Base-by-base conservation (phyloP, 2,113 vertebrate species). In the Sinocyclocheilus anophthalmus region DNA sequence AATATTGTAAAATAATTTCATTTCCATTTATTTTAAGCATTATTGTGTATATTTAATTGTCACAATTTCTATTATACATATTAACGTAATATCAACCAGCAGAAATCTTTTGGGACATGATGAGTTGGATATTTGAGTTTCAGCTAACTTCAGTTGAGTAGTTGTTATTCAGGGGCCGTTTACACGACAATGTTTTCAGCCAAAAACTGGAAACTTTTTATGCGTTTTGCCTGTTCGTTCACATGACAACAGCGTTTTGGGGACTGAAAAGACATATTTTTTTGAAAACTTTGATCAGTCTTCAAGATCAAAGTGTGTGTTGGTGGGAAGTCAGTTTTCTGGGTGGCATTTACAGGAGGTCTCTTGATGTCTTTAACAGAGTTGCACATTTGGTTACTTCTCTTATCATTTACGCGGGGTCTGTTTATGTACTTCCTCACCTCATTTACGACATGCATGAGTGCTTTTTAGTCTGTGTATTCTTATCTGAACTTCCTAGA, bases 291-390 rank as follows among this genome's bases (percentile, higher is more conserved):
- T 30, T 30, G 30, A 30, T 30, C 30, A 30, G 42, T 33, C 67
- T 5, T 33, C 67, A 8, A 70, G 30, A 70, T 70, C 67, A 70
- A 70, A 70, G 67, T 70, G 4, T 16, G 42, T 24, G 45, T 53
- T 24, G 26, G 76, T 30, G 12, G 26, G 14, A 77, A 55, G 37
- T 65, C 78, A 26, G 37, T 30, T 2, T 67, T 24, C 45, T 69
- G 69, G 85, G 85, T 84, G 75, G 57, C 77, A 9, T 24, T 59
- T 48, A 61, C 42, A 57, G 33, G 48, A 59, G 59, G 88, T 76
- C 81, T 30, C 37, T 7, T 86, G 24, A 88, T 88, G 81, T 59
- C 37, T 81, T 86, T 84, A 86, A 26, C 85, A 86, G 84, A 57
- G 33, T 37, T 13, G 67, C 24, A 69, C 80, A 4, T 13, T 86